Conservation (phyloP, 2,888 invertebrate species). For the Leucania comma region DNA sequence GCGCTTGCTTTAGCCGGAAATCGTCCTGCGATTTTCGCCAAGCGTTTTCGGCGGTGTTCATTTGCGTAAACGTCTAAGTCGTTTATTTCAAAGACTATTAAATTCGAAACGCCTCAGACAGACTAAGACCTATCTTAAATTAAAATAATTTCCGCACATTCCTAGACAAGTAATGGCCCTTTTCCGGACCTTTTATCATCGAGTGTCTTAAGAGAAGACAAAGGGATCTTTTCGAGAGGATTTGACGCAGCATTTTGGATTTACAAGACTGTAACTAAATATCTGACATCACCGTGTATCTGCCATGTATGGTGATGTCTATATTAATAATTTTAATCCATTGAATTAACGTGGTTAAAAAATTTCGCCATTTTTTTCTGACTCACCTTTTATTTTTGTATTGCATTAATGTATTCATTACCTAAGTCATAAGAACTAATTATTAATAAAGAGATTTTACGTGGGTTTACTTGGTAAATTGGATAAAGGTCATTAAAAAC, state of each 20-base stretch:
- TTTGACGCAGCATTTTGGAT: neutral
- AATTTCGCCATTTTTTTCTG: neutral
- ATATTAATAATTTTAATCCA: neutral
- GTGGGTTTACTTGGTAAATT: neutral
- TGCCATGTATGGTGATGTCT: neutral
- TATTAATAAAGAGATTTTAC: neutral
- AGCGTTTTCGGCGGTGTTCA: neutral
- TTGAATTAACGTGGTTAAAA: neutral
- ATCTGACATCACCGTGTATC: neutral
- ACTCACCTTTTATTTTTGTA: neutral
- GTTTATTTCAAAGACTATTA: conserved; percentile 5
- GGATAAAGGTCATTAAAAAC: no score
- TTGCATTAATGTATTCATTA: neutral
- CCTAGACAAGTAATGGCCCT: conserved; percentile 1
- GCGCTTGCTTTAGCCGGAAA: neutral
- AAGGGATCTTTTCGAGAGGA: neutral
- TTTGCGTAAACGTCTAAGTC: neutral
- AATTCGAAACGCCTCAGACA: neutral
- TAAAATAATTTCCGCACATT: conserved; percentile 15
- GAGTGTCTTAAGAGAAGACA: neutral
- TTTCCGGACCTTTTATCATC: neutral
- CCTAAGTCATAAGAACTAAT: no score
- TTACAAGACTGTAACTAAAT: neutral
- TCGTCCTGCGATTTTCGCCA: no score
- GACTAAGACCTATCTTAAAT: neutral